Evolutionary conservation across 1,140 invertebrate species (phyloP).

Genomic region (Plectrocnemia conspersa): DNA sequence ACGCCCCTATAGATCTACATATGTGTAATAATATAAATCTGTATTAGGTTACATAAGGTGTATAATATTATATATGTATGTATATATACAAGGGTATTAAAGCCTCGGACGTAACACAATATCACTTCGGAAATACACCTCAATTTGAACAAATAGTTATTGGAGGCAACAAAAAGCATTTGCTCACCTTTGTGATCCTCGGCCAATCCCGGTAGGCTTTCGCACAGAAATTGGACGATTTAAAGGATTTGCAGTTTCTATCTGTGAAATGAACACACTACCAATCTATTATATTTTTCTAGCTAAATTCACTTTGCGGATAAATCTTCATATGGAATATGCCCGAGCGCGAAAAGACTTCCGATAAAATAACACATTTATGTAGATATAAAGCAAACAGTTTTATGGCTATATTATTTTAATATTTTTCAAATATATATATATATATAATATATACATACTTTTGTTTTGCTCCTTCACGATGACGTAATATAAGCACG

Average conservation of each 20-base stretch:
- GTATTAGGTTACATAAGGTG: too few species aligned
- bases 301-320: not conserved
- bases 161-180: conserved; percentile 17
- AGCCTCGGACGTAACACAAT: not conserved
- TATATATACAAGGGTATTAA: not conserved
- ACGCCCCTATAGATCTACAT: too few species aligned
- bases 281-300: conserved; percentile 7
- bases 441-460: too few species aligned
- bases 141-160: conserved; percentile 21
- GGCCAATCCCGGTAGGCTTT: conserved; percentile 20
- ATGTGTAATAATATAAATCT: not conserved
- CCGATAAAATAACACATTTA: too few species aligned
- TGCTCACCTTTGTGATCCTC: conserved; percentile 21
- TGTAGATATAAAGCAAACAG: too few species aligned
- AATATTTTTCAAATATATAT: too few species aligned
- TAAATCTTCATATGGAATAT: too few species aligned
- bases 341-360: too few species aligned
- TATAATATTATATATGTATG: not conserved
- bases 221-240: conserved; percentile 22
- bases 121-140: conserved; percentile 6
- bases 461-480: too few species aligned
- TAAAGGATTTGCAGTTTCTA: conserved; percentile 20
- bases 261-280: conserved; percentile 19
- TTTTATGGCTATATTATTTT: too few species aligned
- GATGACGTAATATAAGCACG: too few species aligned